Base-by-base conservation (phyloP, 2,113 vertebrate species). In the Cavia aperea region DNA sequence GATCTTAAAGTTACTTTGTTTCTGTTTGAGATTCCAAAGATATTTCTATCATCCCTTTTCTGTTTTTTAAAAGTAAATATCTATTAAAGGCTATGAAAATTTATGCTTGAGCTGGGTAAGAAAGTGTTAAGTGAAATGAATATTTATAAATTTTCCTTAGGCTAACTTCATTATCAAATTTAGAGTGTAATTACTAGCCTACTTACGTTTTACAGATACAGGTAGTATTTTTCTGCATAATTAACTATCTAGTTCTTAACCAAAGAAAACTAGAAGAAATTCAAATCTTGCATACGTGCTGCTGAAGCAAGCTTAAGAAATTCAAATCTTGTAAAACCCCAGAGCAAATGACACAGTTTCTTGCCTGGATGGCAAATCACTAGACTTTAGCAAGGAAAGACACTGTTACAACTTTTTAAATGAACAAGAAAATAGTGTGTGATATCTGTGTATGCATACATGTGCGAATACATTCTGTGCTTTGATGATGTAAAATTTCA, bases 111-210 rank as follows among this genome's bases (percentile, higher is more conserved):
- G 72, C 33, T 89, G 43, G 31, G 24, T 91, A 72, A 84, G 66
- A 16, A 18, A 77, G 79, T 51, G 77, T 46, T 68, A 91, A 78
- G 63, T 72, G 78, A 75, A n/a, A 88, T 54, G 24, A 94, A 33
- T 70, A 68, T 43, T 58, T 68, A 31, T 46, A 83, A 83, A 93
- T 88, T 19, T 1, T 63, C 94, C 70, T 66, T 36, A 89, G 84
- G 89, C 77, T 84, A 46, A 94, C 88, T 96, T 92, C 81, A 89
- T 91, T 89, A 94, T 89, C 78, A 93, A 94, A 89, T 92, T 88
- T 26, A 43, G 46, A 88, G 81, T 78, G 49, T 91, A 94, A 95
- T 95, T 94, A 91, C 89, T 72, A 88, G 39, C 77, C 81, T 66
- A 81, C 60, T 93, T 95, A 58, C 58, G 33, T 92, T 33, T 94